Evolutionary conservation across 92 coral and sea anemone species (phyloP).

Genomic region (Porites cylindrica): DNA sequence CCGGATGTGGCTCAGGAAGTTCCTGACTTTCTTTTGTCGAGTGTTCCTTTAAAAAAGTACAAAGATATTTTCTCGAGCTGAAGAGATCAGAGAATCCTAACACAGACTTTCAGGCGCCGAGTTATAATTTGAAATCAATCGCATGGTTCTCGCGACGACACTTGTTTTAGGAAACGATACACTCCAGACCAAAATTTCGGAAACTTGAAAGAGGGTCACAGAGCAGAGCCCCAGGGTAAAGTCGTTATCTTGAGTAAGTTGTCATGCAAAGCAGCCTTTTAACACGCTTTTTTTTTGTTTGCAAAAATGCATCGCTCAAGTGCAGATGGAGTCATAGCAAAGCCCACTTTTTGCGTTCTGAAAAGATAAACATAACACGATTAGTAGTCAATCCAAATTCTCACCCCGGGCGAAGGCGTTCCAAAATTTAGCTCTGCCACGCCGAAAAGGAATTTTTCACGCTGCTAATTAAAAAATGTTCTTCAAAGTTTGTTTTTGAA

Average conservation of each 20-base stretch:
- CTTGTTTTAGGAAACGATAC: background rate
- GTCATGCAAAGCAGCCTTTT: constrained; percentile 15
- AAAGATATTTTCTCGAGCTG: constrained; percentile 10
- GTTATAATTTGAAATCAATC: constrained; percentile 5
- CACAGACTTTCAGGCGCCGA: constrained; percentile 29
- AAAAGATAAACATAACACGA: constrained; percentile 38
- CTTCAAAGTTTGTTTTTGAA: constrained; percentile 39
- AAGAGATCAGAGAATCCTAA: background rate
- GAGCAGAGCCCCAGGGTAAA: constrained; percentile 28
- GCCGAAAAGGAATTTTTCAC: constrained; percentile 50
- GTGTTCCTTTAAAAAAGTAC: background rate
- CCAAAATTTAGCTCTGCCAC: background rate
- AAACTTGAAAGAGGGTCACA: constrained; percentile 32
- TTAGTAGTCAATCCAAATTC: background rate
- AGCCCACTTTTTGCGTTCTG: constrained; percentile 17
- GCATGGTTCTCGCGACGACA: background rate
- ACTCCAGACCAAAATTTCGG: constrained; percentile 29
- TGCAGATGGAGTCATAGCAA: constrained; percentile 41
- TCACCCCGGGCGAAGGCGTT: constrained; percentile 20
- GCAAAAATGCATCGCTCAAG: constrained; percentile 39
- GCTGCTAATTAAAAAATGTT: constrained; percentile 49
- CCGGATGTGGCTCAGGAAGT: constrained; percentile 33
- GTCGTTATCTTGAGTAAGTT: constrained; percentile 12
- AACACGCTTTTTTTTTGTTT: constrained; percentile 23
- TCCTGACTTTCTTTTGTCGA: background rate